Evolutionary conservation across 2,797 vertebrate genomes (phyloP).

Genomic region (Sphenodon punctatus): DNA sequence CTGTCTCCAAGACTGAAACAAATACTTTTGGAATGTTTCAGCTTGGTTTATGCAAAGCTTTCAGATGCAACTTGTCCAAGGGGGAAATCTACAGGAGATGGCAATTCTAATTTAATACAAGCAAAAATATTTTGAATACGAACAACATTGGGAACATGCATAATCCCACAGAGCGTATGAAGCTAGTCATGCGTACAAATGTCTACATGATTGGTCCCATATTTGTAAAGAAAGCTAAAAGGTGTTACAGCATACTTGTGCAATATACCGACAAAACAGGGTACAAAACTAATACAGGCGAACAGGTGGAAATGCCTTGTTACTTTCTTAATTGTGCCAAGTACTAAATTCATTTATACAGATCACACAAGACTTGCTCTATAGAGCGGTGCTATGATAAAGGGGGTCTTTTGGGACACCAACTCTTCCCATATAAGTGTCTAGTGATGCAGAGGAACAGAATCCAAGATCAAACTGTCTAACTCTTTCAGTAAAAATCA

Average conservation of each 20-base stretch:
- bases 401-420: too few relatives aligned
- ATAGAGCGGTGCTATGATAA: background rate
- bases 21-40: too few relatives aligned
- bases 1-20: too few relatives aligned
- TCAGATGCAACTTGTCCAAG: too few relatives aligned
- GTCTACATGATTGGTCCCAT: fast-evolving
- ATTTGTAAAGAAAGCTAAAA: background rate
- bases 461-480: background rate
- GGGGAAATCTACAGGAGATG: too few relatives aligned
- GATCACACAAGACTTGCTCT: background rate
- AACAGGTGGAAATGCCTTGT: too few relatives aligned
- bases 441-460: background rate
- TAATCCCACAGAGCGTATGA: background rate
- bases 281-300: background rate
- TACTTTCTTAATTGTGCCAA: too few relatives aligned
- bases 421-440: background rate
- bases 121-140: too few relatives aligned
- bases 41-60: too few relatives aligned
- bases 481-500: background rate
- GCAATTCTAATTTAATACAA: too few relatives aligned
- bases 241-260: background rate
- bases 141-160: too few relatives aligned
- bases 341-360: background rate
- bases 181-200: background rate
- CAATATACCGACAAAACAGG: background rate